phyloP scores from a whole-genome alignment of 1,140 invertebrate genomes.

The Calliopsis andreniformis region DNA sequence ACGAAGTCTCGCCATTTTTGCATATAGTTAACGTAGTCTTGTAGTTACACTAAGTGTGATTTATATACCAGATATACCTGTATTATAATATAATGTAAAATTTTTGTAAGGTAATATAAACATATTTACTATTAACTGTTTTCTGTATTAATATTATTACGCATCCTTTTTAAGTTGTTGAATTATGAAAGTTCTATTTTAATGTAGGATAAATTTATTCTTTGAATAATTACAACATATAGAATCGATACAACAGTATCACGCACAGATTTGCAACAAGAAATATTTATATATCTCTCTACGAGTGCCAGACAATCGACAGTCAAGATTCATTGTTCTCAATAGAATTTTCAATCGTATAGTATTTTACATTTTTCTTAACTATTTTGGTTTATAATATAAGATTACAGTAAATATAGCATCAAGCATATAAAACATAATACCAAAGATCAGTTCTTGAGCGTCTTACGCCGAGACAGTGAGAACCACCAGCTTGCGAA shows the following conservation, averaged over 20 bases:
- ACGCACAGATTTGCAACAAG: slow-evolving; percentile 61
- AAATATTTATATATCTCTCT: slow-evolving; percentile 60
- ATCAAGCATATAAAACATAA: slow-evolving; percentile 52
- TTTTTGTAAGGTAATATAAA: slow-evolving; percentile 1
- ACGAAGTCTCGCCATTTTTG: slow-evolving; percentile 67
- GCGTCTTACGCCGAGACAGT: slow-evolving; percentile 67
- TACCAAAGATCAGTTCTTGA: slow-evolving; percentile 67
- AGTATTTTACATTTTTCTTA: slow-evolving; percentile 38
- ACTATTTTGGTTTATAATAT: slow-evolving; percentile 47
- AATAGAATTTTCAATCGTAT: slow-evolving; percentile 46
- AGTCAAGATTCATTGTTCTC: slow-evolving; percentile 43
- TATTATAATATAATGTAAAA: background rate
- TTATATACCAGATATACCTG: no score
- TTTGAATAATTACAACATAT: slow-evolving; percentile 65
- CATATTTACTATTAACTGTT: background rate
- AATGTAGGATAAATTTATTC: slow-evolving; percentile 62
- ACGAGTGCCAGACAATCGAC: slow-evolving; percentile 58
- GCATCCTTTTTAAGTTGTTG: no score
- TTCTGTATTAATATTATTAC: background rate
- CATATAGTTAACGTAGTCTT: slow-evolving; percentile 67
- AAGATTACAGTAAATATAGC: slow-evolving; percentile 42
- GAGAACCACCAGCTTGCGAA: slow-evolving; percentile 51
- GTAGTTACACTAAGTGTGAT: slow-evolving; percentile 49
- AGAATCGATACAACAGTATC: slow-evolving; percentile 66
- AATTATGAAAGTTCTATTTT: slow-evolving; percentile 14